A percentile compares a stretch with the other conserved stretches of the same genome.
These are phyloP conservation scores for Athrips mouffetella DNA, from an alignment of 2,888 invertebrate genomes.

Conservation along the genomic window DNA sequence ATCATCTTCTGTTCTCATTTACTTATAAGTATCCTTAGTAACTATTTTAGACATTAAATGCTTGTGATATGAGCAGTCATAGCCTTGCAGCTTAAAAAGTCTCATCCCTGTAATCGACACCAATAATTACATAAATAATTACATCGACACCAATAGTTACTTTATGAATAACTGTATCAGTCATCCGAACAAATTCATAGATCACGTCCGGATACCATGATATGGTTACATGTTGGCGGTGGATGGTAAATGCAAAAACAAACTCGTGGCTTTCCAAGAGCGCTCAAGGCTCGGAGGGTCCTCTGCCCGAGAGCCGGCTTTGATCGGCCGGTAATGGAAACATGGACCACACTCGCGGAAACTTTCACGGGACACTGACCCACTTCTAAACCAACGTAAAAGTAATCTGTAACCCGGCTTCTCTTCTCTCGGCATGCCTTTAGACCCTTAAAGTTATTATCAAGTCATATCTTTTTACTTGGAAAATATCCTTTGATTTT, in stretches of 20 bases:
- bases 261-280: constrained; percentile 50
- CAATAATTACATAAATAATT: no score
- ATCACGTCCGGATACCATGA: no score
- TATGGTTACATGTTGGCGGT: no score
- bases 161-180: no score
- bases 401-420: constrained; percentile 47
- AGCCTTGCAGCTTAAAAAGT: no score
- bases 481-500: neutral
- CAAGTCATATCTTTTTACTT: neutral
- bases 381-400: constrained; percentile 59
- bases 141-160: no score
- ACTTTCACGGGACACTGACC: constrained; percentile 73
- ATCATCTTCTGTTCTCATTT: no score
- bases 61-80: no score
- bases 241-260: constrained; percentile 38
- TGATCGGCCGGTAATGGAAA: constrained; percentile 60
- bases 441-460: neutral
- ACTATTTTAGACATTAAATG: no score
- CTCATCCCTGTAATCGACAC: no score
- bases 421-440: constrained; percentile 40
- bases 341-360: constrained; percentile 62
- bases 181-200: no score
- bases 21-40: no score
- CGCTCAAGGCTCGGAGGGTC: constrained; percentile 42
- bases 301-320: constrained; percentile 52